These are phyloP conservation scores for Caenorhabditis tropicalis DNA, from an alignment of 1,140 invertebrate species.

Conservation along the genomic window DNA sequence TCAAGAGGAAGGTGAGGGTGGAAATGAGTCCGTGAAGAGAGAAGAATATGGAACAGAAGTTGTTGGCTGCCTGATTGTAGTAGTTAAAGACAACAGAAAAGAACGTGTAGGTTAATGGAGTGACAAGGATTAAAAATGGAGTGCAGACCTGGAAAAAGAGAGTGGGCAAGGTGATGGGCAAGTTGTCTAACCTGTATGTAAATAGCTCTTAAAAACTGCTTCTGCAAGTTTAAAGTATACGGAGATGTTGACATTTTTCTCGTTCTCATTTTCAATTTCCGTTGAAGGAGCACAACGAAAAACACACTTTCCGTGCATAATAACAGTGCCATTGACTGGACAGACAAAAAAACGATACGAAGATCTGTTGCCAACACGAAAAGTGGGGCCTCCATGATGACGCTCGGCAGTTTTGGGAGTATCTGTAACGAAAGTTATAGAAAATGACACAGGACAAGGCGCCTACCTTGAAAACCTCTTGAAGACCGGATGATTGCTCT, in stretches of 20 bases:
- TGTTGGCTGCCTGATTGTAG: background rate
- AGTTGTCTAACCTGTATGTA: background rate
- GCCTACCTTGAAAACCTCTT: background rate
- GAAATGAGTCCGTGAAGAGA: background rate
- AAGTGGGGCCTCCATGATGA: background rate
- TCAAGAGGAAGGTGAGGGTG: background rate
- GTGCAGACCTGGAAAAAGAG: background rate
- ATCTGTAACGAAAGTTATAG: background rate
- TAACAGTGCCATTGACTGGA: background rate
- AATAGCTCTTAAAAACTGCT: background rate
- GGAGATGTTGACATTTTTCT: background rate
- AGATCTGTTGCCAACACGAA: background rate
- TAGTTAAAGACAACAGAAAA: background rate
- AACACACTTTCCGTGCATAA: background rate
- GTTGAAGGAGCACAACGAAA: background rate
- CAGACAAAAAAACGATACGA: background rate
- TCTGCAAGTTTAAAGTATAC: slow-evolving; percentile 1
- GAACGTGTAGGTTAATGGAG: background rate
- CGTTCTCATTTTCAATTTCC: background rate
- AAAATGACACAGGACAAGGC: background rate
- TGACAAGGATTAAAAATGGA: background rate
- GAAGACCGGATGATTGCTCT: background rate
- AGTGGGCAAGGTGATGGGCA: background rate
- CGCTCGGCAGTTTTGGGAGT: background rate
- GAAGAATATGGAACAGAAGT: background rate